Conservation (phyloP, 2,113 vertebrate species). For the Alces alces region DNA sequence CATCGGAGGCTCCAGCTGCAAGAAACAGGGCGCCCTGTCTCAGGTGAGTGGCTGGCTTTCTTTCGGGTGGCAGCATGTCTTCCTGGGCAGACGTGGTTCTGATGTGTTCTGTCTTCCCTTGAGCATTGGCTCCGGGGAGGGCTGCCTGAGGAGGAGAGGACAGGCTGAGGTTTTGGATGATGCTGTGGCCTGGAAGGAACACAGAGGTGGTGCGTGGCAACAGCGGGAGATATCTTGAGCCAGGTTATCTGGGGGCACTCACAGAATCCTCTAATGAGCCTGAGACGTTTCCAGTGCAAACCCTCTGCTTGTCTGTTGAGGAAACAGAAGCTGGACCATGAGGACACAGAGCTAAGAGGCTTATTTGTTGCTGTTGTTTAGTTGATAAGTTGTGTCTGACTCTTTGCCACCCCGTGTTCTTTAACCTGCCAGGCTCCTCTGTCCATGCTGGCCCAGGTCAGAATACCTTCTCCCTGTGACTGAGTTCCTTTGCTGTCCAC, state of each 20-base stretch:
- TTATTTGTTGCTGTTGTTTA: neutral
- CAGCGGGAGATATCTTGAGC: neutral
- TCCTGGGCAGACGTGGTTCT: neutral
- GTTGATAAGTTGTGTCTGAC: neutral
- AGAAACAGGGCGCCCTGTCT: conserved; percentile 22
- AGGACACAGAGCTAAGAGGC: neutral
- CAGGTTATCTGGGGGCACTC: neutral
- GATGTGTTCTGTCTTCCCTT: neutral
- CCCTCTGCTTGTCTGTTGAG: neutral
- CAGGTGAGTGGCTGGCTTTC: conserved; percentile 54
- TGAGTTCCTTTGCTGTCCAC: neutral
- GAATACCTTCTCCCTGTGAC: neutral
- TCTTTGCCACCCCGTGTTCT: neutral
- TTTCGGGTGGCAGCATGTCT: neutral
- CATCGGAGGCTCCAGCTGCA: conserved; percentile 84
- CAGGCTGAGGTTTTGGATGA: neutral
- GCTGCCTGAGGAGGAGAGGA: neutral
- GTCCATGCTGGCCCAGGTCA: neutral
- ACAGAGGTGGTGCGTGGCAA: neutral
- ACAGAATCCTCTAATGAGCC: no score
- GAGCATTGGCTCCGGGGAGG: neutral
- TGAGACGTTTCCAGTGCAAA: neutral
- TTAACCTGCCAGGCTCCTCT: neutral
- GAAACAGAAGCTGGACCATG: neutral
- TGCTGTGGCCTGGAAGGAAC: neutral